Percentiles rank a stretch among this genome's conserved stretches.
These are phyloP conservation scores for Grammomys dolichurus DNA, from an alignment of 2,113 vertebrate species.

Conservation along the genomic window DNA sequence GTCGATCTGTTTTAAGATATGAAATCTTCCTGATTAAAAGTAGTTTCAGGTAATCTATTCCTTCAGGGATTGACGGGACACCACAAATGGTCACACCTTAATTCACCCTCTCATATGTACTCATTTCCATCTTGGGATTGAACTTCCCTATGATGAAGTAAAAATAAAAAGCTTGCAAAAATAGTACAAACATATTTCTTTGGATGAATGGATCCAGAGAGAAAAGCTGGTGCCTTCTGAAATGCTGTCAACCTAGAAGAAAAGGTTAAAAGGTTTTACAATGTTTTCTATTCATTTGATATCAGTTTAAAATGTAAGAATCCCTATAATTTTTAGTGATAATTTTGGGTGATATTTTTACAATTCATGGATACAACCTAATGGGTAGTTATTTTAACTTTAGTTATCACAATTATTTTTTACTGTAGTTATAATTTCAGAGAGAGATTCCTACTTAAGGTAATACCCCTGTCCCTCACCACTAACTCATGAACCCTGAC, in stretches of 20 bases:
- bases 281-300: conserved; percentile 71
- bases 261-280: conserved; percentile 64
- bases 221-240: conserved; percentile 85
- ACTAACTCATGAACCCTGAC: neutral
- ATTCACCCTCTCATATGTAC: conserved; percentile 63
- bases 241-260: conserved; percentile 78
- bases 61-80: conserved; percentile 72
- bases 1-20: conserved; percentile 48
- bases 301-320: conserved; percentile 60
- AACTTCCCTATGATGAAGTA: conserved; percentile 78
- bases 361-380: conserved; percentile 54
- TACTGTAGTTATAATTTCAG: neutral
- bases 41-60: conserved; percentile 61
- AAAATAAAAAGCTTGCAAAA: conserved; percentile 72
- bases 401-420: conserved; percentile 3
- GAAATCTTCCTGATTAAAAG: conserved; percentile 60
- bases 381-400: neutral
- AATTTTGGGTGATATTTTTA: neutral
- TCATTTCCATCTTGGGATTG: conserved; percentile 78
- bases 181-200: conserved; percentile 75
- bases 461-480: neutral
- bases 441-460: neutral
- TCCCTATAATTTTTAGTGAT: neutral
- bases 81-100: conserved; percentile 45
- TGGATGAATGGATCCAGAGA: conserved; percentile 76